A percentile compares a stretch with the other conserved stretches of the same genome.
These are phyloP conservation scores for Eueremaeus valkanovi DNA, from an alignment of 2,888 invertebrate genomes.

Conservation along the genomic window DNA sequence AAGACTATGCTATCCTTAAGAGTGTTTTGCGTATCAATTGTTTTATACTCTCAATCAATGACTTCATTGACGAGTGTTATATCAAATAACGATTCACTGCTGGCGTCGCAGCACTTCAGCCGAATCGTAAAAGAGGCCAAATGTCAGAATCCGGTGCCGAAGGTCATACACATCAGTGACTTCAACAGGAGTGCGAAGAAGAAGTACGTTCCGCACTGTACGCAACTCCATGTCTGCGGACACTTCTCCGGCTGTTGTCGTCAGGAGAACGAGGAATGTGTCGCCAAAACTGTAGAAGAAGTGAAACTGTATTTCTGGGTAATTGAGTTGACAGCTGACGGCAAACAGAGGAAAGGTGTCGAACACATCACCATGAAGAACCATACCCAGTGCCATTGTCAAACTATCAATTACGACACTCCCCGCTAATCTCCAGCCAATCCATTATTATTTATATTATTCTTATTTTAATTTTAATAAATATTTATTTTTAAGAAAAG, in stretches of 20 bases:
- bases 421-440: background rate
- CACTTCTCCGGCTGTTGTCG: conserved; percentile 40
- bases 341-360: conserved; percentile 39
- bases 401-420: conserved; percentile 28
- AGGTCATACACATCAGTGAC: conserved; percentile 37
- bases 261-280: conserved; percentile 41
- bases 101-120: conserved; percentile 39
- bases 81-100: conserved; percentile 37
- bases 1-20: background rate
- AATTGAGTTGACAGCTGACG: conserved; percentile 36
- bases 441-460: background rate
- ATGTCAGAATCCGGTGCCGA: conserved; percentile 36
- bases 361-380: conserved; percentile 39
- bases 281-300: conserved; percentile 38
- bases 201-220: conserved; percentile 40
- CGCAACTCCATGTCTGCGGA: conserved; percentile 37
- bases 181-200: conserved; percentile 31
- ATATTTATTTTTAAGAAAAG: no score
- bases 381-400: conserved; percentile 41
- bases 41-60: background rate
- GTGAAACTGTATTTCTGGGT: conserved; percentile 39
- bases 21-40: background rate
- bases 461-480: no score
- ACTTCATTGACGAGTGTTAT: background rate
- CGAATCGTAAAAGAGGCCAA: conserved; percentile 37